Conservation (phyloP, 2,113 vertebrate genomes). For the Neolamprologus kungweensis region DNA sequence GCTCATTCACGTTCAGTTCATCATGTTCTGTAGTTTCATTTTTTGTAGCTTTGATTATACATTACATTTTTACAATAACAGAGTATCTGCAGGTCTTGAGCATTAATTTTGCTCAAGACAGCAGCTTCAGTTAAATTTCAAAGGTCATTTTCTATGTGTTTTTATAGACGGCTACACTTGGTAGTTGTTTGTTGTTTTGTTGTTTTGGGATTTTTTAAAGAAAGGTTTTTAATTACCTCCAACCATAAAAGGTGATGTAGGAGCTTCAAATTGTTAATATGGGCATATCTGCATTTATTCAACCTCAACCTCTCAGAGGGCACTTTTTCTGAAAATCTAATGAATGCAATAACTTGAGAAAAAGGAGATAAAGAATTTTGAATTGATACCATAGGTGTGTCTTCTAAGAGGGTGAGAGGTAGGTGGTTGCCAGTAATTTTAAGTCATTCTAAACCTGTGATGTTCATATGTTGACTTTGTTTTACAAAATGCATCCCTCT, state of each 20-base stretch:
- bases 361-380: not conserved
- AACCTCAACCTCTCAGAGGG: not conserved
- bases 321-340: not conserved
- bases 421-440: not conserved
- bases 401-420: not conserved
- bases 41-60: not conserved
- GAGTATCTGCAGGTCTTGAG: not conserved
- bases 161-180: not conserved
- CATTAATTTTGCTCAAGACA: not conserved
- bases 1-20: not conserved
- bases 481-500: not conserved
- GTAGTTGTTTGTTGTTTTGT: not conserved
- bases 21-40: not conserved
- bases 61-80: not conserved
- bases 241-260: not conserved
- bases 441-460: not conserved
- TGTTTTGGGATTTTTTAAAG: not conserved
- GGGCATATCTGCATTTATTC: not conserved
- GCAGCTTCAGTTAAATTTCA: not conserved
- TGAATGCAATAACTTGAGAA: not conserved
- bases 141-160: not conserved
- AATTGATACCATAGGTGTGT: not conserved
- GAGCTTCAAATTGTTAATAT: not conserved
- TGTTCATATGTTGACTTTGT: not conserved
- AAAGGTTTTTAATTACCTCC: not conserved